Conservation (phyloP, 2,113 vertebrate genomes). For the Clinocottus analis region DNA sequence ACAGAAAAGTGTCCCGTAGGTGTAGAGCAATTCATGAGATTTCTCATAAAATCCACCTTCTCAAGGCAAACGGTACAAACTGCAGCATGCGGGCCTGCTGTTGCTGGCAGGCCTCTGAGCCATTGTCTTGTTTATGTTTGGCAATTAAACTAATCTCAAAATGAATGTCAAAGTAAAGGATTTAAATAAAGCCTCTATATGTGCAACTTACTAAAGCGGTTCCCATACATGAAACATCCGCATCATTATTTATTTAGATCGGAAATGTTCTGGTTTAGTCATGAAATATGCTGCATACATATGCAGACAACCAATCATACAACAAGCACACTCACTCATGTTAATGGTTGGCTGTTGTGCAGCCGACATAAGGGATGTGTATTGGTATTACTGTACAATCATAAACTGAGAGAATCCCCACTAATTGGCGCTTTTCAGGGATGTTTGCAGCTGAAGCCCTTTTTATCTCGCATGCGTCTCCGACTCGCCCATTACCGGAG, state of each 20-base stretch:
- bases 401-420: constrained; percentile 40
- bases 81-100: constrained; percentile 1
- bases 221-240: not conserved
- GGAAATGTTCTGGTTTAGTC: constrained; percentile 16
- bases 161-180: constrained; percentile 7
- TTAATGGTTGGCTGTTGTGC: constrained; percentile 54
- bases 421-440: constrained; percentile 69
- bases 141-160: constrained; percentile 25
- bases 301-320: not conserved
- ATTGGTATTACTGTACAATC: constrained; percentile 55
- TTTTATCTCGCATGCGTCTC: constrained; percentile 61
- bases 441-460: constrained; percentile 48
- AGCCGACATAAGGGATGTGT: constrained; percentile 40
- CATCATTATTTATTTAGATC: constrained; percentile 29
- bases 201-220: not conserved
- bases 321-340: not conserved
- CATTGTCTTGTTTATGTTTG: constrained; percentile 21
- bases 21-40: constrained; percentile 46
- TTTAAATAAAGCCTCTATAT: constrained; percentile 18
- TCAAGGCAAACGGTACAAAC: constrained; percentile 33
- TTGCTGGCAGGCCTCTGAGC: constrained; percentile 30
- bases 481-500: constrained; percentile 40
- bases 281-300: too few relatives aligned
- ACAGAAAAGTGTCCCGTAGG: constrained; percentile 20
- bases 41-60: constrained; percentile 45